A percentile compares a stretch with the other conserved stretches of the same genome.
These are phyloP conservation scores for Murina feae DNA, from an alignment of 2,113 vertebrate species.

Conservation along the genomic window DNA sequence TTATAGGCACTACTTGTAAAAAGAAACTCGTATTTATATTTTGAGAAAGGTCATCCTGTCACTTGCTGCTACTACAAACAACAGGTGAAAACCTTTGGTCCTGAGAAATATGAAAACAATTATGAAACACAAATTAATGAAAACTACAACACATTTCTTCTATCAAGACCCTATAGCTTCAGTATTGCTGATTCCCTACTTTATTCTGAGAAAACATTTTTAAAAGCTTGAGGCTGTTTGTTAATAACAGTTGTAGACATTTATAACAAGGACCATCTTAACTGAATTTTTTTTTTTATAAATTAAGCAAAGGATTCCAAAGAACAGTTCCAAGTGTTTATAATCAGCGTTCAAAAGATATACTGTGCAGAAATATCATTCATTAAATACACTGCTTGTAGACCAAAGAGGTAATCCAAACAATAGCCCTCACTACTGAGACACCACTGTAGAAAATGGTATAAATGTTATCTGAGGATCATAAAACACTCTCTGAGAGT, in stretches of 20 bases:
- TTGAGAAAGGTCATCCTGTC: not conserved
- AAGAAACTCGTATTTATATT: not conserved
- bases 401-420: conserved; percentile 56
- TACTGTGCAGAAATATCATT: not conserved
- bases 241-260: conserved; percentile 66
- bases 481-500: conserved; percentile 55
- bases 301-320: conserved; percentile 61
- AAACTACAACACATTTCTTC: conserved; percentile 52
- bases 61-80: conserved; percentile 17
- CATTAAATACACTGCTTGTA: conserved; percentile 41
- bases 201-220: conserved; percentile 48
- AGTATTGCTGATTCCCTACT: conserved; percentile 53
- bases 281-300: conserved; percentile 64
- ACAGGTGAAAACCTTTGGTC: not conserved
- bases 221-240: conserved; percentile 61
- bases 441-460: not conserved
- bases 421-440: not conserved
- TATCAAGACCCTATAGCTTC: conserved; percentile 33
- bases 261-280: conserved; percentile 62
- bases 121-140: conserved; percentile 57
- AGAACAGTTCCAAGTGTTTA: conserved; percentile 51
- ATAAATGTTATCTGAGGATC: conserved; percentile 5
- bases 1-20: not conserved
- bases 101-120: conserved; percentile 32
- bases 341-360: conserved; percentile 53